phyloP scores from a whole-genome alignment of 1,140 invertebrate species.

The Colletes latitarsis region DNA sequence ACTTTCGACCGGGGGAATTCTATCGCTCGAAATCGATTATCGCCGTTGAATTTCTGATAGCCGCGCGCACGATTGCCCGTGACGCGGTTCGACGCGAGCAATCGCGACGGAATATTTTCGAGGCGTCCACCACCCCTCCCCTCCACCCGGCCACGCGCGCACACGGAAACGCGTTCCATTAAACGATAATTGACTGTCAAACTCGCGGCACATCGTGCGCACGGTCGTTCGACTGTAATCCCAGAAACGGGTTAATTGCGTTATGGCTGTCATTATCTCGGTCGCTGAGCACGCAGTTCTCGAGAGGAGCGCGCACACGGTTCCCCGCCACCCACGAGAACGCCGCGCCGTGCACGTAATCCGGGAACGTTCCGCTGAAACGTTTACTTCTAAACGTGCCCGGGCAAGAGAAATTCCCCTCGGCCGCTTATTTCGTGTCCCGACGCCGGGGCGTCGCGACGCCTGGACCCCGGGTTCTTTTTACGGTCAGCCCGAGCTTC shows the following conservation, averaged over 20 bases:
- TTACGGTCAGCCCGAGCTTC: neutral
- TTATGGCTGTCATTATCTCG: constrained; percentile 55
- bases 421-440: constrained; percentile 28
- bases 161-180: constrained; percentile 7
- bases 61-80: too few relatives aligned
- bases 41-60: too few relatives aligned
- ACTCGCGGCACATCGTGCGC: constrained; percentile 20
- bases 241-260: constrained; percentile 53
- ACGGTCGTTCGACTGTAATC: constrained; percentile 44
- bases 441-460: neutral
- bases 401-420: constrained; percentile 30
- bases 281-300: constrained; percentile 52
- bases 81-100: neutral
- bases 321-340: constrained; percentile 7
- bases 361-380: constrained; percentile 28
- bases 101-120: constrained; percentile 9
- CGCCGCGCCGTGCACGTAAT: constrained; percentile 40
- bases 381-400: constrained; percentile 48
- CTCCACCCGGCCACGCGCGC: too few relatives aligned
- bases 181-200: constrained; percentile 52
- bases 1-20: too few relatives aligned
- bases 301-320: neutral
- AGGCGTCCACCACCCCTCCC: neutral
- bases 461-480: neutral
- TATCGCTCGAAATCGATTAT: too few relatives aligned